phyloP scores from a whole-genome alignment of 1,140 invertebrate species.

The Phortica variegata region DNA sequence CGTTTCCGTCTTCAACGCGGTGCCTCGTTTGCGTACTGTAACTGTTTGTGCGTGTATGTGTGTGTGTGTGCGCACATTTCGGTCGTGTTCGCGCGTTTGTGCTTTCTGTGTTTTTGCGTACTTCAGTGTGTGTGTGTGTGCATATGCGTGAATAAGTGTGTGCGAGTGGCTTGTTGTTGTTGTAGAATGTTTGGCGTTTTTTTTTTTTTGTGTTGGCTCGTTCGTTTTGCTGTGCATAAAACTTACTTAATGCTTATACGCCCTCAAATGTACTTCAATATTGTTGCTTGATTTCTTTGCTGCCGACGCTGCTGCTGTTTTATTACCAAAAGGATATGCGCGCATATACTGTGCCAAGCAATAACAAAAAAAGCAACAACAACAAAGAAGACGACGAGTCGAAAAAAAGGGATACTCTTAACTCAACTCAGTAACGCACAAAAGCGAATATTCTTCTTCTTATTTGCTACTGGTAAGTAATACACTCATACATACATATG shows the following conservation, averaged over 20 bases:
- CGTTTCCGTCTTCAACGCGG: neutral
- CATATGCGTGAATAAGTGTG: slow-evolving; percentile 4
- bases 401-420: too few species aligned
- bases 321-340: too few species aligned
- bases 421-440: too few species aligned
- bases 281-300: too few species aligned
- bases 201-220: too few species aligned
- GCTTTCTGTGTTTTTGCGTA: neutral
- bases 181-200: too few species aligned
- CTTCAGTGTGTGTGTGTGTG: slow-evolving; percentile 2
- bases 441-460: slow-evolving; percentile 47
- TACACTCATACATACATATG: slow-evolving; percentile 9
- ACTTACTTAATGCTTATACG: slow-evolving; percentile 48
- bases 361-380: slow-evolving; percentile 12
- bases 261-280: slow-evolving; percentile 25
- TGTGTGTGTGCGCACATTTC: too few species aligned
- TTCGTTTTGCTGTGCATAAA: slow-evolving; percentile 27
- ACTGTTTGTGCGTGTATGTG: too few species aligned
- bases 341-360: too few species aligned
- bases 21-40: neutral
- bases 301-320: too few species aligned
- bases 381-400: slow-evolving; percentile 12
- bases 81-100: neutral
- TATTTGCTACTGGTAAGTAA: slow-evolving; percentile 24
- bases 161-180: slow-evolving; percentile 44